phyloP scores from a whole-genome alignment of 2,888 invertebrate genomes.

The Ophraella communa region DNA sequence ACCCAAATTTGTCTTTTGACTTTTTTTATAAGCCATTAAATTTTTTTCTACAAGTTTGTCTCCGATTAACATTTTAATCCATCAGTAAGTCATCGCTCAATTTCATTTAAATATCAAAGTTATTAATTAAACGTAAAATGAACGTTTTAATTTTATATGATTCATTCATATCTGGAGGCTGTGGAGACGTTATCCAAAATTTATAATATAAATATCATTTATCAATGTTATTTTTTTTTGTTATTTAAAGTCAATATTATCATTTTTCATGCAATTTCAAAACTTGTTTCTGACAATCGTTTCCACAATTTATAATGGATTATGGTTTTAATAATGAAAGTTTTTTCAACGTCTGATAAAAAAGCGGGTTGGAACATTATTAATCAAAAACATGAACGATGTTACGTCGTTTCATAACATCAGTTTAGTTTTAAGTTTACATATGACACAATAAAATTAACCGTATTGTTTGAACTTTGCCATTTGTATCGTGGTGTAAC shows the following conservation, averaged over 20 bases:
- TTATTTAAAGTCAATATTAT: neutral
- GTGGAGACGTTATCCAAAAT: neutral
- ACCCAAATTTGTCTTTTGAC: neutral
- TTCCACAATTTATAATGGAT: neutral
- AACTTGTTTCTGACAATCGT: neutral
- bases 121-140: conserved; percentile 26
- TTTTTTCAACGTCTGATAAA: neutral
- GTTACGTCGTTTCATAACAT: neutral
- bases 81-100: conserved; percentile 6
- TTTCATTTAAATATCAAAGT: conserved; percentile 27
- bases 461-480: too few relatives aligned
- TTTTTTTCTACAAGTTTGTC: neutral
- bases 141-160: conserved; percentile 25
- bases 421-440: neutral
- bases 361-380: neutral
- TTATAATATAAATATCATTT: conserved; percentile 1
- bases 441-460: neutral
- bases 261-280: neutral
- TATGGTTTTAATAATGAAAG: neutral
- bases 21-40: too few relatives aligned
- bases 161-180: conserved; percentile 16
- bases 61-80: conserved; percentile 4
- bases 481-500: too few relatives aligned
- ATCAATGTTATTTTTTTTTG: neutral
- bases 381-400: neutral